phyloP scores from a whole-genome alignment of 2,797 vertebrate genomes.

The Protosalanx chinensis region DNA sequence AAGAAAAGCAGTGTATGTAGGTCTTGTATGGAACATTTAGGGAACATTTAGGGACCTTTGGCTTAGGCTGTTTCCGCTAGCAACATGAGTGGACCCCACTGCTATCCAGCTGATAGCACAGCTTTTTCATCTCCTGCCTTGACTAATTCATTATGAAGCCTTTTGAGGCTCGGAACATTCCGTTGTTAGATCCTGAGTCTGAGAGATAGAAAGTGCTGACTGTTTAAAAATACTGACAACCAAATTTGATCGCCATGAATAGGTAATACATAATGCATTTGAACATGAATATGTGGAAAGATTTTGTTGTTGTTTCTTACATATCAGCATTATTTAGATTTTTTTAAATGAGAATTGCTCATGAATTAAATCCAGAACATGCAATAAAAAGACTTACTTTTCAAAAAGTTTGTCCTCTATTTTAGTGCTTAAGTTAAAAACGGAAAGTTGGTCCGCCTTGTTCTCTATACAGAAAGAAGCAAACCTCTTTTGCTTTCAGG shows the following conservation, averaged over 20 bases:
- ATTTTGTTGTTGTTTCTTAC: constrained; percentile 39
- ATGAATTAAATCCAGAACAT: constrained; percentile 43
- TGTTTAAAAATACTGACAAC: constrained; percentile 41
- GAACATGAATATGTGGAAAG: constrained; percentile 14
- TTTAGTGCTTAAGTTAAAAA: constrained; percentile 19
- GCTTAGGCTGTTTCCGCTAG: constrained; percentile 21
- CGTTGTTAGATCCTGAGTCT: constrained; percentile 41
- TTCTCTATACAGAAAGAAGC: constrained; percentile 23
- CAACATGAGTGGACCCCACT: constrained; percentile 41
- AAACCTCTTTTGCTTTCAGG: constrained; percentile 33
- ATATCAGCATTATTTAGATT: constrained; percentile 41
- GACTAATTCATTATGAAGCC: constrained; percentile 65
- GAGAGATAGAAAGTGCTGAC: constrained; percentile 50
- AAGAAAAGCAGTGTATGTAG: background rate
- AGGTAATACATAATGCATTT: constrained; percentile 32
- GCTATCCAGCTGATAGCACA: constrained; percentile 47
- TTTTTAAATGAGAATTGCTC: constrained; percentile 47
- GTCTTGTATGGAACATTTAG: constrained; percentile 1
- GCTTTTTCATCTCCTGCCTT: constrained; percentile 55
- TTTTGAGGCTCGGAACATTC: constrained; percentile 36
- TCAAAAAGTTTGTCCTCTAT: constrained; percentile 25
- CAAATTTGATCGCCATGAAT: constrained; percentile 38
- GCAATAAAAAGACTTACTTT: constrained; percentile 21
- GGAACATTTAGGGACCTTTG: constrained; percentile 41
- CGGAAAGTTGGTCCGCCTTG: constrained; percentile 34